phyloP scores from a whole-genome alignment of 2,888 invertebrate genomes.

The Xestia xanthographa region DNA sequence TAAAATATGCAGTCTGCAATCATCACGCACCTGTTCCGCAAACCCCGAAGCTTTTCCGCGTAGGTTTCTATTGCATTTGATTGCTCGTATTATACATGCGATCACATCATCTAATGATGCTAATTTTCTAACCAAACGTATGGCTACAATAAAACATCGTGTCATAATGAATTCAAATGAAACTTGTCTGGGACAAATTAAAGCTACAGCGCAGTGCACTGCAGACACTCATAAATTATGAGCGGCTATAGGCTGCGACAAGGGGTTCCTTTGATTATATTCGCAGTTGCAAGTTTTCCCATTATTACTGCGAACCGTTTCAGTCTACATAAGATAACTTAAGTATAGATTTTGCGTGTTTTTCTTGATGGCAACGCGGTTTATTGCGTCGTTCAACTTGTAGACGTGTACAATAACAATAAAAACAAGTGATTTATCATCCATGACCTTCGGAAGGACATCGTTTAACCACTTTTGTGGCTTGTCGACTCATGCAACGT shows the following conservation, averaged over 20 bases:
- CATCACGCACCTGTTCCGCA: slow-evolving; percentile 54
- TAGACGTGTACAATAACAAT: slow-evolving; percentile 42
- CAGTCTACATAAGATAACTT: slow-evolving; percentile 26
- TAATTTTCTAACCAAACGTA: slow-evolving; percentile 61
- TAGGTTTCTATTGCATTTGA: slow-evolving; percentile 67
- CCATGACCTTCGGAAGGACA: slow-evolving; percentile 60
- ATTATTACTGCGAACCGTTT: slow-evolving; percentile 61
- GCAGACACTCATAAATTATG: slow-evolving; percentile 78
- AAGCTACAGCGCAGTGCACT: slow-evolving; percentile 69
- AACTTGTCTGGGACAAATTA: slow-evolving; percentile 72
- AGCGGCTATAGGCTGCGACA: slow-evolving; percentile 67
- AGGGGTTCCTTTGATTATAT: slow-evolving; percentile 63
- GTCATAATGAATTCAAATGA: slow-evolving; percentile 70
- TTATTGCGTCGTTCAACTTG: slow-evolving; percentile 47
- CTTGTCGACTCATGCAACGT: slow-evolving; percentile 35
- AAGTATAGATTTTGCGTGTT: slow-evolving; percentile 23
- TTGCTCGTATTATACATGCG: slow-evolving; percentile 57
- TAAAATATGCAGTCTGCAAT: slow-evolving; percentile 65
- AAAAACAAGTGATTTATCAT: slow-evolving; percentile 61
- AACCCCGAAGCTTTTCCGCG: slow-evolving; percentile 72
- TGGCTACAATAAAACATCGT: slow-evolving; percentile 51
- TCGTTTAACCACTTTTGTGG: slow-evolving; percentile 50
- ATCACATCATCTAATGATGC: slow-evolving; percentile 66
- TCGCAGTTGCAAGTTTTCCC: slow-evolving; percentile 76
- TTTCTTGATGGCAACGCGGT: slow-evolving; percentile 26